phyloP scores from a whole-genome alignment of 2,797 vertebrate genomes.

The Mus spretus region DNA sequence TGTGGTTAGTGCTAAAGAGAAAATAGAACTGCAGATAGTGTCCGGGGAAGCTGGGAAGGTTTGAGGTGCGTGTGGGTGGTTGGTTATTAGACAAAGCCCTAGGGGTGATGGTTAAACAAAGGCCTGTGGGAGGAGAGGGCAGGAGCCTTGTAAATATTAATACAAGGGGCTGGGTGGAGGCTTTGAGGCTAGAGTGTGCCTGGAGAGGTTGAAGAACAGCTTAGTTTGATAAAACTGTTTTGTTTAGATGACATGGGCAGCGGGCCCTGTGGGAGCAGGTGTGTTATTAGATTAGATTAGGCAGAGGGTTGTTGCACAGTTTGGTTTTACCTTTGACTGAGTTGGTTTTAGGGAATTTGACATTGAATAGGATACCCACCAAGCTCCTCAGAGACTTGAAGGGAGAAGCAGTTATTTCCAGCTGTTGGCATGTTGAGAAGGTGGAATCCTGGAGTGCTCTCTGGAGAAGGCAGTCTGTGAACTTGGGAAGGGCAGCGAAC shows the following conservation, averaged over 20 bases:
- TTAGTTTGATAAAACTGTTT: not conserved
- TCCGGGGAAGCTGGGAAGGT: not conserved
- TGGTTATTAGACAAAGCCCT: not conserved
- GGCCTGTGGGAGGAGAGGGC: not conserved
- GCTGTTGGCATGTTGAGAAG: not conserved
- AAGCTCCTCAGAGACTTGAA: slow-evolving; percentile 25
- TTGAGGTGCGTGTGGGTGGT: not conserved
- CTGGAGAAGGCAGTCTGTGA: not conserved
- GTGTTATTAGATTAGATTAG: not conserved
- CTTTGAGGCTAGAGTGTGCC: not conserved
- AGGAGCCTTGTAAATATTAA: not conserved
- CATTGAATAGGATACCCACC: not conserved
- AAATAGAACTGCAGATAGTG: not conserved
- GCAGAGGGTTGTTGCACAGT: not conserved
- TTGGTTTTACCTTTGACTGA: not conserved
- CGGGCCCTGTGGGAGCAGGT: not conserved
- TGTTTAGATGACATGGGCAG: not conserved
- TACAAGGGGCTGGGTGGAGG: not conserved
- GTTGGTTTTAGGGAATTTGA: not conserved
- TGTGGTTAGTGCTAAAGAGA: not conserved
- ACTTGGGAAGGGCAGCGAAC: not conserved
- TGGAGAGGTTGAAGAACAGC: not conserved
- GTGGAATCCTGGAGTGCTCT: not conserved
- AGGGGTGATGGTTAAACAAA: not conserved
- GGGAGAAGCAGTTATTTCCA: not conserved